A percentile compares a stretch with the other conserved stretches of the same genome.
These are phyloP conservation scores for Labeo rohita DNA, from an alignment of 2,113 vertebrate genomes.

Conservation along the genomic window DNA sequence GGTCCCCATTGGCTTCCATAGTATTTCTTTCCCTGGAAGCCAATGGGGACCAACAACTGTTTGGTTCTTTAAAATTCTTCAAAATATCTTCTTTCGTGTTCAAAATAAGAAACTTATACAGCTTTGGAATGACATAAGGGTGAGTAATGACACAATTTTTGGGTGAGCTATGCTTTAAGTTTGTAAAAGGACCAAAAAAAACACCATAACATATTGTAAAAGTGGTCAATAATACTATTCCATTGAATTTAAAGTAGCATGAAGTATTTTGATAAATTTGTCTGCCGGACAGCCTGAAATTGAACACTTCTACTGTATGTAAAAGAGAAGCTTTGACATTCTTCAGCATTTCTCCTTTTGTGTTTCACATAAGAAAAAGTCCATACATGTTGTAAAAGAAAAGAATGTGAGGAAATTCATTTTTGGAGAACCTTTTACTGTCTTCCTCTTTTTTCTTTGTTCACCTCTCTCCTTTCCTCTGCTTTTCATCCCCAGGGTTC, in stretches of 20 bases:
- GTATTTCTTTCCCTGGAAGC: too few species aligned
- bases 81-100: too few species aligned
- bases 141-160: too few species aligned
- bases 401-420: too few species aligned
- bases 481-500: constrained; percentile 48
- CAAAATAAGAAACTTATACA: too few species aligned
- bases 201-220: not conserved
- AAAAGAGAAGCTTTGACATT: not conserved
- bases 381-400: not conserved
- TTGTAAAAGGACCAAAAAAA: not conserved
- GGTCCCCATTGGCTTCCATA: too few species aligned
- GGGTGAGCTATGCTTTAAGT: too few species aligned
- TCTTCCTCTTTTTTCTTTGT: not conserved
- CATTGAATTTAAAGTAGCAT: not conserved
- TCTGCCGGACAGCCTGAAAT: not conserved
- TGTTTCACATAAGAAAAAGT: not conserved
- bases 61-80: too few species aligned
- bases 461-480: not conserved
- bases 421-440: not conserved
- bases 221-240: not conserved
- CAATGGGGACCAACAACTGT: too few species aligned
- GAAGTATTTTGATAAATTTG: not conserved
- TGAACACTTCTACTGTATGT: not conserved
- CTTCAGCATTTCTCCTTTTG: not conserved
- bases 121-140: too few species aligned